Percentiles rank a stretch among this genome's conserved stretches.
phyloP scores from a whole-genome alignment of 2,113 vertebrate species.

The Dasyprocta punctata region DNA sequence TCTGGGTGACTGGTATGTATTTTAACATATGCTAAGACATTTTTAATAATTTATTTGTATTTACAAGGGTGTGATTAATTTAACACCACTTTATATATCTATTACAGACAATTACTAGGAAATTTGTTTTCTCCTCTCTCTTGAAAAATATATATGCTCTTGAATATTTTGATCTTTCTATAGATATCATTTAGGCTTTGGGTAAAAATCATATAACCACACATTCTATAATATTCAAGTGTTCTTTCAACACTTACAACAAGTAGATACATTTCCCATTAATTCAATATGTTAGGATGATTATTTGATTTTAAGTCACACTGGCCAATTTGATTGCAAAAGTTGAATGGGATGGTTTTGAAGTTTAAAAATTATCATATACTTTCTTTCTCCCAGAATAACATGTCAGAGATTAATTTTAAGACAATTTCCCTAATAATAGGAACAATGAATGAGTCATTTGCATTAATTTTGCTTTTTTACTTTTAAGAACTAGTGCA shows the following conservation, averaged over 20 bases:
- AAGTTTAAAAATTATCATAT: conserved; percentile 35
- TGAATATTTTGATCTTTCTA: conserved; percentile 26
- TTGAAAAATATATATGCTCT: background rate
- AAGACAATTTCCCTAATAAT: conserved; percentile 59
- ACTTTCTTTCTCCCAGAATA: conserved; percentile 46
- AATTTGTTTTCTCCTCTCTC: background rate
- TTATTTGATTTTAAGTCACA: conserved; percentile 52
- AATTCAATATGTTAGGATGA: background rate
- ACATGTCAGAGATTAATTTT: conserved; percentile 50
- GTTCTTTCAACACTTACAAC: background rate
- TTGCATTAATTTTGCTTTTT: conserved; percentile 52
- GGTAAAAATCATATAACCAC: background rate
- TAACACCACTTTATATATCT: conserved; percentile 2
- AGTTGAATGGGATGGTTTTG: conserved; percentile 33
- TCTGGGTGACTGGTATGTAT: background rate
- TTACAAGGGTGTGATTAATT: background rate
- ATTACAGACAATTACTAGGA: background rate
- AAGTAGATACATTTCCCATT: background rate
- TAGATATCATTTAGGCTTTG: background rate
- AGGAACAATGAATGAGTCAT: conserved; percentile 32
- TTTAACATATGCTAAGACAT: conserved; percentile 23
- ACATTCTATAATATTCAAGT: background rate
- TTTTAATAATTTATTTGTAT: conserved; percentile 19
- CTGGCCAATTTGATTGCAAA: conserved; percentile 33
- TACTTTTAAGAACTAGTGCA: conserved; percentile 6